Evolutionary conservation across 2,113 vertebrate genomes (phyloP), one percentile per base, ranked within the genome.

Genomic region (Lophochroa leadbeateri): DNA sequence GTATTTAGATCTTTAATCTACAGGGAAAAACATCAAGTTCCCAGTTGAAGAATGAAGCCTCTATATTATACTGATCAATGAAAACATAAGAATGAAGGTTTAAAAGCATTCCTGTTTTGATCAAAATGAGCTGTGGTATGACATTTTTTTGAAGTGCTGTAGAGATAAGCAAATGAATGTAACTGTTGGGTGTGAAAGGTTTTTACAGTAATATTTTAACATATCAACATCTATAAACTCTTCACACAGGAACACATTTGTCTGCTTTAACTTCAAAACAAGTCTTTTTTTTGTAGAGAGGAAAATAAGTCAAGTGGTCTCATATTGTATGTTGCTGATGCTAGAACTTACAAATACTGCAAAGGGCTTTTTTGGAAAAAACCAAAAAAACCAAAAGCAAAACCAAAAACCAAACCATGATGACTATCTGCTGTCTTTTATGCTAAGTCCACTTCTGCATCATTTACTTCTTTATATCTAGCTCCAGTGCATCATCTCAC

Each of bases 131-230:
- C 24, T 72, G 50, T 88, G 49, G 23, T 83, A 78, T 28, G 17
- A 86, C 10, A 64, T 72, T 86, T 96, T 93, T 94, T 96, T 82
- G 3, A 85, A 97, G 75, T 86, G 39, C 29, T 96, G n/a, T 77
- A 74, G 87, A 74, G 50, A 95, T 71, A 97, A 90, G 64, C 47
- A 90, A 97, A 90, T 91, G 57, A 94, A 31, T 84, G 25, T 52
- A 95, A 41, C 63, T 91, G 67, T 70, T 70, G 68, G 29, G 23
- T 5, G 9, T 85, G 94, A 65, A 94, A 95, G 72, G 46, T 94
- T 86, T 96, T 82, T 89, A 60, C 86, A 94, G 70, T 87, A 85
- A 53, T 87, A 67, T 93, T 81, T 96, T 90, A 49, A 82, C 69
- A 79, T 76, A 65, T 17, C 70, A 80, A 93, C 61, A 33, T 92